phyloP scores from a whole-genome alignment of 1,140 invertebrate species.

The Drosophila subobscura region DNA sequence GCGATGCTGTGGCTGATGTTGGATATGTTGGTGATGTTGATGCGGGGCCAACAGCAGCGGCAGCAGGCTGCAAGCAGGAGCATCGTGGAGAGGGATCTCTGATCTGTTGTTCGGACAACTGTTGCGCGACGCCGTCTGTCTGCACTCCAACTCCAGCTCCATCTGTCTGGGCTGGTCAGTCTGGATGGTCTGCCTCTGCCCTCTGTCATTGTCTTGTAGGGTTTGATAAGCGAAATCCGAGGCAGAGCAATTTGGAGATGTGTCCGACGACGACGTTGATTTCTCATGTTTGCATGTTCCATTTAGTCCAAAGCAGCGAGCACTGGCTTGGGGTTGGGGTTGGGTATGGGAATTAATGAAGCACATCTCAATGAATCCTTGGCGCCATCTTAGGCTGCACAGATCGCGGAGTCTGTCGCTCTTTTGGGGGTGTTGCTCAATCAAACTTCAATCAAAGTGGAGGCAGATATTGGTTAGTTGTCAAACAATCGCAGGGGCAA shows the following conservation, averaged over 20 bases:
- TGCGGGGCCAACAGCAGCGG: constrained; percentile 61
- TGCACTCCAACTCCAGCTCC: constrained; percentile 15
- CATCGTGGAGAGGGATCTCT: constrained; percentile 1
- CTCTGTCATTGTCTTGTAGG: constrained; percentile 80
- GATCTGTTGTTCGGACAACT: constrained; percentile 64
- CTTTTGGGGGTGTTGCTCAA: constrained; percentile 15
- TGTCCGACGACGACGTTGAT: constrained; percentile 55
- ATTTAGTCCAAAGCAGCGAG: constrained; percentile 20
- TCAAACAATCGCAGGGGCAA: constrained; percentile 10
- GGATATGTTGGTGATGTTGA: constrained; percentile 58
- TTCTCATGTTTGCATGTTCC: constrained; percentile 70
- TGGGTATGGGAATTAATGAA: constrained; percentile 36
- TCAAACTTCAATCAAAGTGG: constrained; percentile 29
- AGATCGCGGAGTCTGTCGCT: not conserved
- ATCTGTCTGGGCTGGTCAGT: constrained; percentile 12
- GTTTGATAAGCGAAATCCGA: constrained; percentile 64
- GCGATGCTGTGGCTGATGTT: constrained; percentile 28
- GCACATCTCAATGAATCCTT: constrained; percentile 44
- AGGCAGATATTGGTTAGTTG: constrained; percentile 27
- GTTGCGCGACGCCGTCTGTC: constrained; percentile 64
- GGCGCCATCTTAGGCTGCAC: constrained; percentile 32
- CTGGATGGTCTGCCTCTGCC: constrained; percentile 42
- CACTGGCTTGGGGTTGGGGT: constrained; percentile 33
- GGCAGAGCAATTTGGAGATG: constrained; percentile 69
- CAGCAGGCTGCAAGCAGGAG: constrained; percentile 2